phyloP scores from a whole-genome alignment of 2,888 invertebrate species.

The Malachius bipustulatus region DNA sequence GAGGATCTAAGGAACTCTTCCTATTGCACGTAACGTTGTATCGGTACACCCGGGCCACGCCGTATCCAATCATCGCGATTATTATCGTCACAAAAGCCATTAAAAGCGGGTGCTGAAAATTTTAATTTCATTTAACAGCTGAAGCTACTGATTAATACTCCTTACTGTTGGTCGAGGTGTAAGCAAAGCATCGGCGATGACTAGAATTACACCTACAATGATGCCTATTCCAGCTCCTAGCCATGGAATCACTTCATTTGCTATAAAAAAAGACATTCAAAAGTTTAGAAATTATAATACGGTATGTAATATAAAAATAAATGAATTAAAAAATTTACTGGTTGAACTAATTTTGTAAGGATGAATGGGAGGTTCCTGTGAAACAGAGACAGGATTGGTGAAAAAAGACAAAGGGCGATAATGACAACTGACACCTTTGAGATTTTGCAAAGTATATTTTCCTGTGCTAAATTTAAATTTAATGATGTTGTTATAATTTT shows the following conservation, averaged over 20 bases:
- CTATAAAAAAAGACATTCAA: too few species aligned
- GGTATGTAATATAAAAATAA: too few species aligned
- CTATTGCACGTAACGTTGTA: constrained; percentile 43
- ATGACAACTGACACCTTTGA: too few species aligned
- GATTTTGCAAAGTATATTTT: too few species aligned
- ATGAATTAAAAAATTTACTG: too few species aligned
- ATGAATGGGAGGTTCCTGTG: too few species aligned
- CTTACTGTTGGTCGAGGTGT: constrained; percentile 55
- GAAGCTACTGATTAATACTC: constrained; percentile 16
- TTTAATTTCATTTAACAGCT: constrained; percentile 7
- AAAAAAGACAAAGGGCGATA: too few species aligned
- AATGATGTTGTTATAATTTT: too few species aligned
- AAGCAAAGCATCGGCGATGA: constrained; percentile 55
- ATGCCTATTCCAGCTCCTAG: constrained; percentile 62
- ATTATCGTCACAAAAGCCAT: constrained; percentile 60
- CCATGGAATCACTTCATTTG: constrained; percentile 61
- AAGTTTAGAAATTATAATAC: too few species aligned
- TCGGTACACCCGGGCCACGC: constrained; percentile 47
- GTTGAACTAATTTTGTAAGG: too few species aligned
- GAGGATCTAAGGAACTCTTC: constrained; percentile 42
- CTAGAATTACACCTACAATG: constrained; percentile 54
- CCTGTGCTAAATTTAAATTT: too few species aligned
- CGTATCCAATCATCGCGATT: constrained; percentile 55
- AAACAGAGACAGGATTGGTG: too few species aligned
- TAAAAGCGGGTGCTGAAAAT: constrained; percentile 54